Base-by-base conservation (phyloP, 2,888 invertebrate genomes). In the Lepetodrilus schrolli region DNA sequence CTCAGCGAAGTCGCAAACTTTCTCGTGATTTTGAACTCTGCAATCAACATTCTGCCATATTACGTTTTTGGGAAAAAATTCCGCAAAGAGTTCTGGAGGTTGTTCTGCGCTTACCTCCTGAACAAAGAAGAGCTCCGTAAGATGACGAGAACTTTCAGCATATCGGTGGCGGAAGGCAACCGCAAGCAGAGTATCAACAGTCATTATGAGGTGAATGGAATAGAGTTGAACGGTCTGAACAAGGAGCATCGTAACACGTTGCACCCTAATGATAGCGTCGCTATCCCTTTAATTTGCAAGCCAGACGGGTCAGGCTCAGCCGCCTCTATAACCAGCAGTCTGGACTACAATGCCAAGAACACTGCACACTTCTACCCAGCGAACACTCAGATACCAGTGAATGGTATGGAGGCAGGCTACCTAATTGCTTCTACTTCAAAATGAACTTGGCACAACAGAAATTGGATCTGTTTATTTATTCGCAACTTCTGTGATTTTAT, bases 21-120 rank as follows among this genome's bases (percentile, higher is more conserved):
- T 72, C 83, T 90, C 4, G 88, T 90, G 43, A 84, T 87, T 30
- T 76, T 90, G 8, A 91, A 91, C 81, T 90, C 90, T 26, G 90
- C 90, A 72, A 86, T 89, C 50, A 90, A 91, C 82, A 89, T 90
- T 78, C 85, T 90, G 71, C 90, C 90, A 72, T 91, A 91, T 80
- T 90, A 90, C 77, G 87, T 90, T 75, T 91, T 91, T 74, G 90
- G 90, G 20, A 79, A 85, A 73, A 84, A 86, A 71, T 90, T 90
- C 76, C 84, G 90, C 4, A 78, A 79, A 30, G 87, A 90, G 75
- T 89, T 90, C 79, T 87, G 87, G 87, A 77, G 83, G 37, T 71
- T 88, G 5, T 89, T 90, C 79, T 88, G 89, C 74, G 78, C 78
- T 8, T 88, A 86, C 72, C 79, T 86, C 50, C 81, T 87, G 7